Evolutionary conservation across 2,888 invertebrate genomes (phyloP).

Genomic region (Tachina grossa): DNA sequence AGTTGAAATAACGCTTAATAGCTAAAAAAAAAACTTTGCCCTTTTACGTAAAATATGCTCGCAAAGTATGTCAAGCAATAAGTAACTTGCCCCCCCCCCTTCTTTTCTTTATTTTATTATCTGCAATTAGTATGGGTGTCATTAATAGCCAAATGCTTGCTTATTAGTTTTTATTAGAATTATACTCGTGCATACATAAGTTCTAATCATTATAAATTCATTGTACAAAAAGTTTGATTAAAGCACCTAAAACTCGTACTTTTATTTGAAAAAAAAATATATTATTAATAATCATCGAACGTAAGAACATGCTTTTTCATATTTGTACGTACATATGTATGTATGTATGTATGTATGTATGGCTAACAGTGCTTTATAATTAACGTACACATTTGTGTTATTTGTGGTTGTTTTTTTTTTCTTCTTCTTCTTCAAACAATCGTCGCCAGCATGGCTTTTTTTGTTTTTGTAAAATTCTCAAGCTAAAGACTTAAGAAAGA

Average conservation of each 20-base stretch:
- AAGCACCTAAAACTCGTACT: not conserved
- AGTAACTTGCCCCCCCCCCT: no score
- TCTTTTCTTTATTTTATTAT: not conserved
- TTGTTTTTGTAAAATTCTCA: not conserved
- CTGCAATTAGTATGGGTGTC: not conserved
- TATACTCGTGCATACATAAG: no score
- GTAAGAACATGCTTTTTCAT: not conserved
- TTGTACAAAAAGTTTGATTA: not conserved
- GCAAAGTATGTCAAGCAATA: no score
- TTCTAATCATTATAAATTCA: not conserved
- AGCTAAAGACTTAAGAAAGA: slow-evolving; percentile 64
- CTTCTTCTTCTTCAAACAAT: not conserved
- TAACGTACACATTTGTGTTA: not conserved
- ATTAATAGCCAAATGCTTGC: no score
- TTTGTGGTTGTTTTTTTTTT: not conserved
- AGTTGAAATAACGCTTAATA: no score
- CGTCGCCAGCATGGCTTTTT: not conserved
- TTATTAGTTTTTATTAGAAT: not conserved
- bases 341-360: no score
- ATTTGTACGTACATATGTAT: not conserved
- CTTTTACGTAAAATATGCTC: no score
- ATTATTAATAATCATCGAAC: not conserved
- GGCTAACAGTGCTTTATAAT: not conserved
- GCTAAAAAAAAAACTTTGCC: no score
- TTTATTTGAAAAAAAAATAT: not conserved